A percentile compares a stretch with the other conserved stretches of the same genome.
Conservation (phyloP, 2,113 vertebrate genomes). For the Zosterops lateralis region DNA sequence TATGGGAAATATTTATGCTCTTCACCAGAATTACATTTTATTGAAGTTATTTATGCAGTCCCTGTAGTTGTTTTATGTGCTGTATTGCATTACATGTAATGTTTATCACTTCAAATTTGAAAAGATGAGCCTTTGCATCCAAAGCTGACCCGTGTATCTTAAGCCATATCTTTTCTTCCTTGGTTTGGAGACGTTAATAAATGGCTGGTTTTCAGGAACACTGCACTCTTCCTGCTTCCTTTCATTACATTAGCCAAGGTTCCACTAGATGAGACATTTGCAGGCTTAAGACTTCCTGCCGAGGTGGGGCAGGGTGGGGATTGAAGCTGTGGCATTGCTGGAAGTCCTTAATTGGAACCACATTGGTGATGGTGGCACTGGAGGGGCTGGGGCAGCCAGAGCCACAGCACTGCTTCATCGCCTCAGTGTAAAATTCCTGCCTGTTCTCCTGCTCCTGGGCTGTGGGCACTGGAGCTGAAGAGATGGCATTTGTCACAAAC, state of each 20-base stretch:
- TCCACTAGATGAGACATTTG: slow-evolving; percentile 74
- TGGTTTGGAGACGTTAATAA: slow-evolving; percentile 51
- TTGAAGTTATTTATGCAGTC: not conserved
- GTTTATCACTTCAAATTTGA: not conserved
- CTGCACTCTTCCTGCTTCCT: slow-evolving; percentile 70
- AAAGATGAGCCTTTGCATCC: not conserved
- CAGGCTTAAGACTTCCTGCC: slow-evolving; percentile 77
- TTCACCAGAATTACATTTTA: not conserved
- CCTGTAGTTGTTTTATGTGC: not conserved
- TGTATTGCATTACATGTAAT: not conserved
- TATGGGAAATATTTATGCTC: not conserved
- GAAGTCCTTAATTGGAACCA: slow-evolving; percentile 80
- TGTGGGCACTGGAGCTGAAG: not conserved
- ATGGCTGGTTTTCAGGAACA: slow-evolving; percentile 61
- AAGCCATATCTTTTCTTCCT: not conserved
- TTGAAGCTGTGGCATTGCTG: slow-evolving; percentile 68
- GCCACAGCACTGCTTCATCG: slow-evolving; percentile 43
- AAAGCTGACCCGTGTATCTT: not conserved
- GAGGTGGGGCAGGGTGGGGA: slow-evolving; percentile 62
- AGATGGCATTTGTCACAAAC: not conserved
- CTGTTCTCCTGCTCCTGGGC: slow-evolving; percentile 9
- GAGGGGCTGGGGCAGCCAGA: slow-evolving; percentile 59
- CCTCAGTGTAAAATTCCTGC: not conserved
- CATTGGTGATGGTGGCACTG: slow-evolving; percentile 53
- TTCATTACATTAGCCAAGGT: slow-evolving; percentile 69